phyloP scores from a whole-genome alignment of 2,888 invertebrate genomes.

The Andrena dorsata region DNA sequence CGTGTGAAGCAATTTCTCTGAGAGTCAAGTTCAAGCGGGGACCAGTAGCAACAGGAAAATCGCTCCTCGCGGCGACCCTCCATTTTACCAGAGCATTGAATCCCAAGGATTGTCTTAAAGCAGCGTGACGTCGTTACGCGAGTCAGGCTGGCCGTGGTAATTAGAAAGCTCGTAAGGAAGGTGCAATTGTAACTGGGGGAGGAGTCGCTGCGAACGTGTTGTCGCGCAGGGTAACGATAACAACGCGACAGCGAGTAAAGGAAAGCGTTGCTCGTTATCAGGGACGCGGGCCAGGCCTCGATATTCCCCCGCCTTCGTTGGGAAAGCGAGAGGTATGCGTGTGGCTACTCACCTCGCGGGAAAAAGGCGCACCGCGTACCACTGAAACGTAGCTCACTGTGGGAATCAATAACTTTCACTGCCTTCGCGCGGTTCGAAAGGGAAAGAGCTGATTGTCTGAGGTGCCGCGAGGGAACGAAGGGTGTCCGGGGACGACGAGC shows the following conservation, averaged over 20 bases:
- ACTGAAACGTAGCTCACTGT: constrained; percentile 47
- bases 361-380: constrained; percentile 43
- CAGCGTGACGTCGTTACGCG: no score
- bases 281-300: neutral
- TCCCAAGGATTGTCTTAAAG: no score
- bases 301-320: constrained; percentile 4
- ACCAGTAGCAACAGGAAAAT: neutral
- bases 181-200: neutral
- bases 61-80: no score
- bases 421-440: constrained; percentile 36
- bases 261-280: neutral
- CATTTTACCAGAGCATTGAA: no score
- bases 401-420: constrained; percentile 73
- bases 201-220: constrained; percentile 16
- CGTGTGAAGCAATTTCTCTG: neutral
- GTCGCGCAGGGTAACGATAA: neutral
- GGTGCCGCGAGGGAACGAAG: neutral
- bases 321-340: constrained; percentile 25
- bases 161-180: neutral
- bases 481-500: neutral
- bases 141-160: neutral
- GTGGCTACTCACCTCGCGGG: constrained; percentile 57
- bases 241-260: constrained; percentile 7
- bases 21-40: neutral
- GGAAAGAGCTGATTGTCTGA: constrained; percentile 27